Conservation (phyloP, 2,888 invertebrate species). For the Tortricodes alternella region DNA sequence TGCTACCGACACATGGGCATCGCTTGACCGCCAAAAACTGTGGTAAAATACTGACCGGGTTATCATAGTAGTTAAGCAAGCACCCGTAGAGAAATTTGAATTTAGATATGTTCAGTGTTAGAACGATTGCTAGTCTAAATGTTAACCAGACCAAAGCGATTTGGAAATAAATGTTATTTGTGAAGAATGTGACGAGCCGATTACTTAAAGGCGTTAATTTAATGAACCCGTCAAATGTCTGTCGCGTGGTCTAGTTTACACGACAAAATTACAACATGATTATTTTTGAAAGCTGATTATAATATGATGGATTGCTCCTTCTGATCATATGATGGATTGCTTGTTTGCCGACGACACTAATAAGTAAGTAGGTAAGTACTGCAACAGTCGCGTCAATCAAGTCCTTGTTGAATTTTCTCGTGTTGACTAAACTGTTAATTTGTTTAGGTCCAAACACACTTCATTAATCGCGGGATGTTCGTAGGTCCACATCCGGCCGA, state of each 20-base stretch:
- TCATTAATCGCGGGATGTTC: neutral
- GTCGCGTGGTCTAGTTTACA: neutral
- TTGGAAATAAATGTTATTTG: neutral
- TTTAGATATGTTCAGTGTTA: slow-evolving; percentile 26
- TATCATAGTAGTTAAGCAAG: slow-evolving; percentile 21
- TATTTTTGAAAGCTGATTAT: slow-evolving; percentile 9
- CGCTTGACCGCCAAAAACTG: slow-evolving; percentile 12
- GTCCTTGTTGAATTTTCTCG: neutral
- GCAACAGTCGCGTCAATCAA: neutral
- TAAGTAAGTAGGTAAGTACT: neutral
- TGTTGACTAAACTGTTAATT: neutral
- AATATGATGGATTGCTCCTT: slow-evolving; percentile 1
- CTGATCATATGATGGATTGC: too few species aligned
- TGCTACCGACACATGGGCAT: slow-evolving; percentile 17
- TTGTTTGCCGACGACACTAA: slow-evolving; percentile 1
- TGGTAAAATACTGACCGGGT: slow-evolving; percentile 11
- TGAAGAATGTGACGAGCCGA: neutral
- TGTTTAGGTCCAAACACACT: neutral
- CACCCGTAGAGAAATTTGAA: slow-evolving; percentile 23
- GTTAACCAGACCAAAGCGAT: slow-evolving; percentile 6
- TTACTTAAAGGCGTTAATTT: neutral
- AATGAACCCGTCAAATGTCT: neutral
- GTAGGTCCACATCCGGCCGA: neutral
- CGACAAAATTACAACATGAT: neutral
- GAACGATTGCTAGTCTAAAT: slow-evolving; percentile 18